Base-by-base conservation (phyloP, 2,797 vertebrate species). In the Hoplostethus atlanticus region DNA sequence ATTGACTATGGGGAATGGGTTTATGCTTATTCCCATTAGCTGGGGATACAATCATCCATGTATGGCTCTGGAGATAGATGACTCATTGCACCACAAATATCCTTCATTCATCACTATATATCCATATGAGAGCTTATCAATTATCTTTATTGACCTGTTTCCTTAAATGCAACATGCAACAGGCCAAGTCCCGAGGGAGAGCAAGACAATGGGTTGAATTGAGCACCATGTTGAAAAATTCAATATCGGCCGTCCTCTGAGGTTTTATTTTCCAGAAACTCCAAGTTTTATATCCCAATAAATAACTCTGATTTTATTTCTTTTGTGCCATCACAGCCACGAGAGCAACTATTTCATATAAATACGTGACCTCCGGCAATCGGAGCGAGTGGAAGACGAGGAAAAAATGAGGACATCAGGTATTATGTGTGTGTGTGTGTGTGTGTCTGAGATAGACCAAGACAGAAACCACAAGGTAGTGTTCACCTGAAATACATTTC, bases 111-210 rank as follows among this genome's bases (percentile, higher is more conserved):
- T 92, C 92, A 91, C 83, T 71, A 81, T 87, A 87, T 84, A 87
- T 90, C 84, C 40, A 9, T 87, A 84, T 84, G 89, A 91, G 81
- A 87, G 87, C 84, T 91, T 89, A 90, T 93, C 90, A 93, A 85
- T 93, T 89, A 91, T 79, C 70, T 91, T 78, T 83, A 92, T 93
- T 91, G 90, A 91, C 86, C 84, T 31, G 67, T 87, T 85, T 74
- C 78, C 82, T 73, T 86, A 84, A 84, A 89, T 72, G 76, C 75
- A 87, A 86, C 84, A 86, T 70, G 81, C 73, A 91, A 84, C 71
- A 60, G 77, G 53, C 47, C 15, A 1, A 9, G 13, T 64, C 88
- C 84, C 69, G 13, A 0, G 71, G 51, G 83, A 68, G 6, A 50
- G 5, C 16, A 7, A 68, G 82, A 89, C 81, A 84, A 82, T 77